A percentile compares a stretch with the other conserved stretches of the same genome.
Conservation (phyloP, 1,140 invertebrate species). For the Scylla paramamosain region DNA sequence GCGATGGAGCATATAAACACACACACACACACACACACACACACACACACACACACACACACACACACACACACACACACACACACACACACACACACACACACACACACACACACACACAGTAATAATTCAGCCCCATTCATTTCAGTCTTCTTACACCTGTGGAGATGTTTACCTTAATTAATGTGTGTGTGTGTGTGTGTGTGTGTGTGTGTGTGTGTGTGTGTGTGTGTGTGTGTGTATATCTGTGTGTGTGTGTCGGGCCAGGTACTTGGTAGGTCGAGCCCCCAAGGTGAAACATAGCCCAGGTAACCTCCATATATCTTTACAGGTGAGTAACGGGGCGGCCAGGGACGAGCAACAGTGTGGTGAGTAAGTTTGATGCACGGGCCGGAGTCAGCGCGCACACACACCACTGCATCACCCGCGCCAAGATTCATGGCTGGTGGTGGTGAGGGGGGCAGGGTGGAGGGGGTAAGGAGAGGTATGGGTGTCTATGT, state of each 20-base stretch:
- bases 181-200: slow-evolving; percentile 22
- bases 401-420: slow-evolving; percentile 6
- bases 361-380: slow-evolving; percentile 42
- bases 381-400: slow-evolving; percentile 5
- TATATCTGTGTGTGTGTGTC: neutral
- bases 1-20: no score
- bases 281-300: neutral
- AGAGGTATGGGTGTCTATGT: no score
- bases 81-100: slow-evolving; percentile 12
- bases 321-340: neutral
- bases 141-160: slow-evolving; percentile 4
- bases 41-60: neutral
- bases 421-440: neutral
- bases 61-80: slow-evolving; percentile 14
- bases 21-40: neutral
- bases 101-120: neutral
- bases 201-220: neutral
- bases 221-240: slow-evolving; percentile 10
- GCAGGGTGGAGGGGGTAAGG: no score
- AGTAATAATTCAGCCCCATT: neutral
- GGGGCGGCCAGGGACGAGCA: neutral
- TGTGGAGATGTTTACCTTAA: slow-evolving; percentile 15
- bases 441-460: no score
- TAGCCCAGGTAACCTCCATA: slow-evolving; percentile 2
- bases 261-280: neutral